These are phyloP conservation scores for Cettia cetti DNA, from an alignment of 2,113 vertebrate genomes.

Conservation along the genomic window DNA sequence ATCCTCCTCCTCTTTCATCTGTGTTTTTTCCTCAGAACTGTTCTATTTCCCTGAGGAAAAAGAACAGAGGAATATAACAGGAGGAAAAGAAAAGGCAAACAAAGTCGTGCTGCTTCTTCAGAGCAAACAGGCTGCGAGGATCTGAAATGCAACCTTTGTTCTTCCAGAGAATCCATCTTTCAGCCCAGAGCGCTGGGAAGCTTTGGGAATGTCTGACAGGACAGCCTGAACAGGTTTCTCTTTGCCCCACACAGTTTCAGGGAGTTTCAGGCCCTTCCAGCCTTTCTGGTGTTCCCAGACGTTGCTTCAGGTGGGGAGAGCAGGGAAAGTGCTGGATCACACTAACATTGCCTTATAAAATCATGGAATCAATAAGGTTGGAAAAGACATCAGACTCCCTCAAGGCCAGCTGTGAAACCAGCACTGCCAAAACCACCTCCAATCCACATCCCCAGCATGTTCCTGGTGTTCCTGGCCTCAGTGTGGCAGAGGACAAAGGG, in stretches of 20 bases:
- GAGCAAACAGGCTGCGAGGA: neutral
- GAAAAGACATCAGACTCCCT: neutral
- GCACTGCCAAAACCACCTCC: neutral
- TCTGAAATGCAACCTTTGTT: neutral
- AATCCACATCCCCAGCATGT: fast-evolving
- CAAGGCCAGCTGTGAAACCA: neutral
- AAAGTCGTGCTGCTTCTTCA: neutral
- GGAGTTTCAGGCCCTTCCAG: neutral
- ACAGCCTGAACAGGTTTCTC: neutral
- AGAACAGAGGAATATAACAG: neutral
- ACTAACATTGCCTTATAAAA: neutral
- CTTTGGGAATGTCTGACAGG: neutral
- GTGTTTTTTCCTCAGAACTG: neutral
- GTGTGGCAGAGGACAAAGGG: neutral
- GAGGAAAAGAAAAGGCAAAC: neutral
- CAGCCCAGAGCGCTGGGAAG: neutral
- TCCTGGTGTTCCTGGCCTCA: neutral
- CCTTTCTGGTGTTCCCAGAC: neutral
- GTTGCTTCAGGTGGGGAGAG: neutral
- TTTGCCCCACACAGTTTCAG: neutral
- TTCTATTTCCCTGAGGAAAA: neutral
- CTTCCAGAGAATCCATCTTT: neutral
- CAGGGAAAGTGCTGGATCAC: neutral
- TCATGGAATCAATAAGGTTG: neutral
- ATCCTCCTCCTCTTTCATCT: neutral